Evolutionary conservation across 2,888 invertebrate species (phyloP).

Genomic region (Agonopterix arenella): DNA sequence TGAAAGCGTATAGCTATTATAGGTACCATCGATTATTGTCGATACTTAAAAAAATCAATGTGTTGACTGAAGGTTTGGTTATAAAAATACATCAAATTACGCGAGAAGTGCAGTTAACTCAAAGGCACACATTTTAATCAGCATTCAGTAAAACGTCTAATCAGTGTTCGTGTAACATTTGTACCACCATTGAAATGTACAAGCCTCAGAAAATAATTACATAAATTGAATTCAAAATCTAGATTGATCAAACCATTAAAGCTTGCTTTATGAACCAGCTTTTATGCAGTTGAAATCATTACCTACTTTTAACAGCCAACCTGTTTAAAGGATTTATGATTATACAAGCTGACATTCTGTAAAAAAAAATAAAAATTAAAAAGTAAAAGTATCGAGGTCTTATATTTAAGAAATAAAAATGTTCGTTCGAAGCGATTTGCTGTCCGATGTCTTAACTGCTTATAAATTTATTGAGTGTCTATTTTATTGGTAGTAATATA

Average conservation of each 20-base stretch:
- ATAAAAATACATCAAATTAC: no score
- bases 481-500: neutral
- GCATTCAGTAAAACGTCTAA: no score
- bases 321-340: slow-evolving; percentile 2
- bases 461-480: neutral
- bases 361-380: slow-evolving; percentile 1
- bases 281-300: slow-evolving; percentile 12
- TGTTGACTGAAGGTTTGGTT: no score
- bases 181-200: no score
- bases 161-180: no score
- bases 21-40: no score
- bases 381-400: neutral
- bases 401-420: neutral
- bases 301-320: slow-evolving; percentile 8
- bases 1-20: no score
- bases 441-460: slow-evolving; percentile 1
- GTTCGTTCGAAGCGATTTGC: neutral
- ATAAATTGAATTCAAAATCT: neutral
- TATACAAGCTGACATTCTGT: slow-evolving; percentile 8
- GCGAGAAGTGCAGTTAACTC: no score
- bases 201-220: no score
- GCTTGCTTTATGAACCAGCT: slow-evolving; percentile 14
- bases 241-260: slow-evolving; percentile 19
- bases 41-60: no score
- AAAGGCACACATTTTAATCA: no score